These are phyloP conservation scores for Bolinopsis microptera DNA, from an alignment of 37 sponge, comb jelly and placozoan species.

Conservation along the genomic window DNA sequence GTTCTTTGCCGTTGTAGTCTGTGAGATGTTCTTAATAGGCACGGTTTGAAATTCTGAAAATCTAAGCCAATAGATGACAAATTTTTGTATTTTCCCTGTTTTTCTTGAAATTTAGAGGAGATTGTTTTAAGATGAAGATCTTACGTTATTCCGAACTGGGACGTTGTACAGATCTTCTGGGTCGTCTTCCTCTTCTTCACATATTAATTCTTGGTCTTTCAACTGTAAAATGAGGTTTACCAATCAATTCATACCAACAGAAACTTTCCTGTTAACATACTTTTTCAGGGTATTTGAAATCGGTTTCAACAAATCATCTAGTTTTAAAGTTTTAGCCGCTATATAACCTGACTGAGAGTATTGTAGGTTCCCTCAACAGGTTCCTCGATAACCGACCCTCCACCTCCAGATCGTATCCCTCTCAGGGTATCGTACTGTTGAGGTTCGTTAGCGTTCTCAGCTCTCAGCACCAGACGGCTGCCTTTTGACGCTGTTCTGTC, in stretches of 20 bases:
- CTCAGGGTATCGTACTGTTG: slow-evolving; percentile 32
- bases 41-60: too few species aligned
- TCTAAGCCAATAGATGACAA: too few species aligned
- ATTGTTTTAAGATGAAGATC: too few species aligned
- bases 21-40: too few species aligned
- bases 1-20: not conserved
- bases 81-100: too few species aligned
- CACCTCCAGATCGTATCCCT: not conserved
- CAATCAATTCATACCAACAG: not conserved
- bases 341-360: not conserved
- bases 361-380: slow-evolving; percentile 39
- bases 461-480: slow-evolving; percentile 37
- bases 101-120: too few species aligned
- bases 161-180: not conserved
- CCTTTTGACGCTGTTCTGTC: not conserved
- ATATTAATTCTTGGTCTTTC: not conserved
- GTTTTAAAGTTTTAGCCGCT: not conserved
- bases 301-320: not conserved
- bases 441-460: not conserved
- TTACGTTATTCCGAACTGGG: too few species aligned
- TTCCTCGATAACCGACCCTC: not conserved
- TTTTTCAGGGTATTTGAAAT: not conserved
- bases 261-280: not conserved
- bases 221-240: not conserved
- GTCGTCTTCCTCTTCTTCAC: not conserved